Base-by-base conservation (phyloP, 2,797 vertebrate species). In the Melanotaenia parkinsoni region DNA sequence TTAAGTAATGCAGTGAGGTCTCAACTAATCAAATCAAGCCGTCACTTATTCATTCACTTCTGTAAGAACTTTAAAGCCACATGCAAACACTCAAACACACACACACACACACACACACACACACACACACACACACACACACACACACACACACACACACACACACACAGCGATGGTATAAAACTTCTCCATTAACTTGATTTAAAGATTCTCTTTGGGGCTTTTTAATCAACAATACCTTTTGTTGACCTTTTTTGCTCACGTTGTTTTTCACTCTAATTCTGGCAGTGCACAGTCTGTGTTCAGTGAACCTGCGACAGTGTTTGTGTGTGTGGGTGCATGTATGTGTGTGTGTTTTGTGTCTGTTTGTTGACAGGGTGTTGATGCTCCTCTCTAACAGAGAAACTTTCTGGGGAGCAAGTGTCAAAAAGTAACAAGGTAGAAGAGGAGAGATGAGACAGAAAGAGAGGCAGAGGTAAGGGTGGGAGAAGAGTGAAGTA, bases 341-440 rank as follows among this genome's bases (percentile, higher is more conserved):
- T 70, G 76, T 67, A 63, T 60, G 74, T 58, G 59, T 71, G 51
- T 72, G 77, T 71, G 77, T 79, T 67, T 53, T 5, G 45, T 82
- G 71, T 87, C 84, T 76, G 70, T 30, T 12, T 26, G 59, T 67
- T 84, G 89, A 88, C 86, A 79, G 38, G 51, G 66, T 80, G 26
- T 22, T 24, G 71, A 73, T 72, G 78, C 60, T 76, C 40, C 63
- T 51, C 61, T 76, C 63, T 83, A 81, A 77, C 74, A 61, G 66
- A 75, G 37, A 63, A 85, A 77, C 54, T 79, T 87, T 85, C 87
- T 56, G 61, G 91, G 84, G 83, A 92, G 85, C 86, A 90, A 88
- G 78, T 91, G 88, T 90, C 86, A 77, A 57, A 82, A 88, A 79
- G 75, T 84, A 89, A 88, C 81, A 86, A 79, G 85, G 77, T 79